These are phyloP conservation scores for Vicugna pacos DNA, from an alignment of 2,113 vertebrate species.

Conservation along the genomic window DNA sequence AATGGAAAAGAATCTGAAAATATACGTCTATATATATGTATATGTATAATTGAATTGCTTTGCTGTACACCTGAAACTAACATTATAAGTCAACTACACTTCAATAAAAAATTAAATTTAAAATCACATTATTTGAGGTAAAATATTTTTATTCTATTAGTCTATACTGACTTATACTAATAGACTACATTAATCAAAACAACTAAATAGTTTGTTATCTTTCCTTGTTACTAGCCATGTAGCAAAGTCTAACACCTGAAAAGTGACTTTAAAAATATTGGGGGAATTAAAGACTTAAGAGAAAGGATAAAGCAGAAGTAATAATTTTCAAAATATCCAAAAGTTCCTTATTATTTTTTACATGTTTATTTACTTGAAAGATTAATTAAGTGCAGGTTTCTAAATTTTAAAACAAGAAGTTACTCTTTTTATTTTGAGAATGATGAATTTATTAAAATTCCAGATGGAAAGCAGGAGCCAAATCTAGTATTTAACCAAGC, in stretches of 20 bases:
- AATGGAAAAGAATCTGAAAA: too few relatives aligned
- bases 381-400: slow-evolving; percentile 64
- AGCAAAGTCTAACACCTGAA: neutral
- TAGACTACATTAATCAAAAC: neutral
- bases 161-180: neutral
- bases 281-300: neutral
- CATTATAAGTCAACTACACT: too few relatives aligned
- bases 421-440: slow-evolving; percentile 46
- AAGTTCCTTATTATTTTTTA: slow-evolving; percentile 9
- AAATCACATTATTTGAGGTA: neutral
- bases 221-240: neutral
- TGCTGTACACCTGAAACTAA: too few relatives aligned
- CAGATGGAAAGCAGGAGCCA: slow-evolving; percentile 45
- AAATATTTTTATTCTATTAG: slow-evolving; percentile 52
- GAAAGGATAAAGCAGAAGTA: slow-evolving; percentile 14
- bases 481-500: slow-evolving; percentile 60
- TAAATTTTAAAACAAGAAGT: slow-evolving; percentile 38
- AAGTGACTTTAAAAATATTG: slow-evolving; percentile 41
- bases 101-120: too few relatives aligned
- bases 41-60: too few relatives aligned
- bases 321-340: slow-evolving; percentile 6
- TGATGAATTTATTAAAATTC: slow-evolving; percentile 71
- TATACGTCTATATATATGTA: too few relatives aligned
- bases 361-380: slow-evolving; percentile 60
- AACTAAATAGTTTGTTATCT: neutral